phyloP scores from a whole-genome alignment of 2,797 vertebrate species.

The Acanthiza pusilla region DNA sequence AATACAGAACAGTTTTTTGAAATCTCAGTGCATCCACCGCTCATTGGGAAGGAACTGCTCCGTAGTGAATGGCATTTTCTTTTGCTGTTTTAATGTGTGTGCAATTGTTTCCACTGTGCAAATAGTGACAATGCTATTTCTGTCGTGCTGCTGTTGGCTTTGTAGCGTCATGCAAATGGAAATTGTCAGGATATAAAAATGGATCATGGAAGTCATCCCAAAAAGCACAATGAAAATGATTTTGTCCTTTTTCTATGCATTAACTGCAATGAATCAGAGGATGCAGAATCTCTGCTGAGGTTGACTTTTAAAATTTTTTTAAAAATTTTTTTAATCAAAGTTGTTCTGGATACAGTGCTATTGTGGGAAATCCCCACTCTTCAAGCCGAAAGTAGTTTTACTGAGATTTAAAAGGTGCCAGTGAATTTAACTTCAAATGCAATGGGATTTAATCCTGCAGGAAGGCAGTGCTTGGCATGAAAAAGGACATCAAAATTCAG shows the following conservation, averaged over 20 bases:
- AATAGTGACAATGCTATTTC: not conserved
- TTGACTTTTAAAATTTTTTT: accelerated
- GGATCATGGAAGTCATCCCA: not conserved
- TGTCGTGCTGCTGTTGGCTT: not conserved
- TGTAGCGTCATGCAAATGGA: not conserved
- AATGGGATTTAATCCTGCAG: not conserved
- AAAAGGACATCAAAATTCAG: not conserved
- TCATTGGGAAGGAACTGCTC: not conserved
- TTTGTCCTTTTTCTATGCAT: not conserved
- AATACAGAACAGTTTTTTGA: not conserved
- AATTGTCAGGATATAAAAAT: not conserved
- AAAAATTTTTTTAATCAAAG: not conserved
- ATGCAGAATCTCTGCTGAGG: not conserved
- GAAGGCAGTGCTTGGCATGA: not conserved
- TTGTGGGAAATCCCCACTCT: not conserved
- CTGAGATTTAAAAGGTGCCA: not conserved
- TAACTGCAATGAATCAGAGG: not conserved
- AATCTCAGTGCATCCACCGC: not conserved
- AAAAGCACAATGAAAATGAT: not conserved
- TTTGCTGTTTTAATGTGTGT: not conserved
- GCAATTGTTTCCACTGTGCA: not conserved
- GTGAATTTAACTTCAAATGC: not conserved
- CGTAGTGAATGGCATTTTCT: not conserved
- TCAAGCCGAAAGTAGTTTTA: not conserved
- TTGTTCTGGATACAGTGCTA: not conserved